Evolutionary conservation across 2,888 invertebrate genomes (phyloP), one percentile per base, ranked within the genome.

Genomic region (Cantharis rustica): DNA sequence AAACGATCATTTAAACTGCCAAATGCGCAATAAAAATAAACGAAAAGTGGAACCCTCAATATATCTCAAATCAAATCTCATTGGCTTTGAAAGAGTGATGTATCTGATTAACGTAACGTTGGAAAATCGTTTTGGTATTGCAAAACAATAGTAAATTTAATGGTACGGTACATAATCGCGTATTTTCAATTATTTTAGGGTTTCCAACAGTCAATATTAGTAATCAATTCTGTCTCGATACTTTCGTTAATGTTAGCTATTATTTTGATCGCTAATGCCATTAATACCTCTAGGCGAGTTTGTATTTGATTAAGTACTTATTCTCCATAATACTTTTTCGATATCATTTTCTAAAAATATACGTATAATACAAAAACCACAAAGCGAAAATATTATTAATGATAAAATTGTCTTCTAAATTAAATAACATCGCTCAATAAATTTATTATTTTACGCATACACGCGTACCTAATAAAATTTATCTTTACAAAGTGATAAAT

Each of bases 141-240:
- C 47, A 70, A 72, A 72, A 76, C 69, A 72, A 72, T 69, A 76
- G 64, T 72, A 68, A 69, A 72, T 76, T 76, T 76, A 76, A 70
- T 61, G 76, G 26, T 31, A 20, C 61, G 70, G 26, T 72, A 72
- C 68, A 47, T 17, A 26, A 77, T 74, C 68, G 61, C 72, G 74
- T 74, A 70, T 73, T 76, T 77, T 77, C 77, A 77, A 77, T 77
- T 77, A 77, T 77, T 77, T 74, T 68, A 69, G 71, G 74, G 68
- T 73, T 73, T 76, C 70, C 17, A 75, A 31, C 71, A 72, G 76
- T 72, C 76, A 72, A 72, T 76, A 76, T 64, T 76, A 71, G 76
- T 69, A 76, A 76, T 76, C 69, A 69, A 68, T 76, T 76, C 69
- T 72, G 71, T 76, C 72, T 72, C 68, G 31, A 47, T 64, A 63